A percentile compares a stretch with the other conserved stretches of the same genome.
Evolutionary conservation across 2,888 invertebrate species (phyloP).

Genomic region (Priocnemis perturbator): DNA sequence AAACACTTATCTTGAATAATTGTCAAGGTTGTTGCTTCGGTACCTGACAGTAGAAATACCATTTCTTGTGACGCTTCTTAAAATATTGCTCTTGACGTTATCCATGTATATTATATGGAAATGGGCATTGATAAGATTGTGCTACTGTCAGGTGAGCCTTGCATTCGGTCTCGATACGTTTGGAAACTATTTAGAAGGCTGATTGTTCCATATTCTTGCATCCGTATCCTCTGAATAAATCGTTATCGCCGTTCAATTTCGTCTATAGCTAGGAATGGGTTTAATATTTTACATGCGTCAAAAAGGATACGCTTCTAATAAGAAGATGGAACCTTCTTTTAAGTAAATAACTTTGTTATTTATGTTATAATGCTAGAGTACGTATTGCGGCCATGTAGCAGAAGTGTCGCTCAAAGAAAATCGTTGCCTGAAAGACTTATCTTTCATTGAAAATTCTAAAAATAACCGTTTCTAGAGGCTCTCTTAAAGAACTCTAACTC

Average conservation of each 20-base stretch:
- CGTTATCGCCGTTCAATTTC: not conserved
- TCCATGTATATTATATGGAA: not conserved
- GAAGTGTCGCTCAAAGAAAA: no score
- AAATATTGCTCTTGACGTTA: not conserved
- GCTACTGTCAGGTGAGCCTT: slow-evolving; percentile 42
- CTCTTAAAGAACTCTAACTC: no score
- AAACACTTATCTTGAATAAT: slow-evolving; percentile 5
- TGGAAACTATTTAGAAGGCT: slow-evolving; percentile 25
- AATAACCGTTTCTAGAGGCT: no score
- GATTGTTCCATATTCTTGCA: slow-evolving; percentile 16
- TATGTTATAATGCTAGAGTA: no score
- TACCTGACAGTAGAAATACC: slow-evolving; percentile 14
- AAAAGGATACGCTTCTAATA: slow-evolving; percentile 9
- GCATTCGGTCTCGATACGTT: slow-evolving; percentile 49
- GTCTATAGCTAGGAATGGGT: not conserved
- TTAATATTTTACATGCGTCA: slow-evolving; percentile 5
- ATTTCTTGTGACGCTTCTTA: not conserved
- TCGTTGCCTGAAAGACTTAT: no score
- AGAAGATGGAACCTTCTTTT: no score
- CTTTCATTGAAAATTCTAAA: no score
- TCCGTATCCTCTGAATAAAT: not conserved
- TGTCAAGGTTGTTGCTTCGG: slow-evolving; percentile 2
- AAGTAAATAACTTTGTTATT: no score
- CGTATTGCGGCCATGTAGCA: no score
- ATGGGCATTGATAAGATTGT: slow-evolving; percentile 17